phyloP scores from a whole-genome alignment of 2,797 vertebrate genomes.

The Adelosebastes latens region DNA sequence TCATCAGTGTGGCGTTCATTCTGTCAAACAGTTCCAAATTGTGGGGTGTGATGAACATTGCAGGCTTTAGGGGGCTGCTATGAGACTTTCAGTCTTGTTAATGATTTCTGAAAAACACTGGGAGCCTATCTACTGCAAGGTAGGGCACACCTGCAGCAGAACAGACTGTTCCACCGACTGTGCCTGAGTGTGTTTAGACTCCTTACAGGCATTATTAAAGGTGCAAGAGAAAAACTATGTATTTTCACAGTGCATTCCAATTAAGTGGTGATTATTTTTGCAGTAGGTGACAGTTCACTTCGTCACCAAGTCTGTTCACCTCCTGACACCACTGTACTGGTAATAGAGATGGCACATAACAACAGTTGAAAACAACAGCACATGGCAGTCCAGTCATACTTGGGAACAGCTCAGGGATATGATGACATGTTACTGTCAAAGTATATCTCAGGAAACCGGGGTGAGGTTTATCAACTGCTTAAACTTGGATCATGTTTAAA shows the following conservation, averaged over 20 bases:
- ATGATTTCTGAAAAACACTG: constrained; percentile 27
- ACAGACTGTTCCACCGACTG: constrained; percentile 1
- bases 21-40: constrained; percentile 24
- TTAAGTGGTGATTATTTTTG: constrained; percentile 1
- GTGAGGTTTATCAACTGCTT: not conserved
- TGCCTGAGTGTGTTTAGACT: not conserved
- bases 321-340: not conserved
- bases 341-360: not conserved
- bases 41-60: constrained; percentile 14
- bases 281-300: not conserved
- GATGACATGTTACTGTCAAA: not conserved
- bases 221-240: not conserved
- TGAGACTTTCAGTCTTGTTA: constrained; percentile 10
- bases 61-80: not conserved
- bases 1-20: constrained; percentile 20
- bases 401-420: not conserved
- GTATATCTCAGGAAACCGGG: not conserved
- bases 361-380: constrained; percentile 7
- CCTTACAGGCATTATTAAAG: not conserved
- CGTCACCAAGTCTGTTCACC: not conserved
- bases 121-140: constrained; percentile 1
- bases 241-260: constrained; percentile 2
- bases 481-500: not conserved
- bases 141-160: constrained; percentile 6
- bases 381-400: not conserved